phyloP scores from a whole-genome alignment of 2,113 vertebrate genomes.

The Emydura subglobosa region DNA sequence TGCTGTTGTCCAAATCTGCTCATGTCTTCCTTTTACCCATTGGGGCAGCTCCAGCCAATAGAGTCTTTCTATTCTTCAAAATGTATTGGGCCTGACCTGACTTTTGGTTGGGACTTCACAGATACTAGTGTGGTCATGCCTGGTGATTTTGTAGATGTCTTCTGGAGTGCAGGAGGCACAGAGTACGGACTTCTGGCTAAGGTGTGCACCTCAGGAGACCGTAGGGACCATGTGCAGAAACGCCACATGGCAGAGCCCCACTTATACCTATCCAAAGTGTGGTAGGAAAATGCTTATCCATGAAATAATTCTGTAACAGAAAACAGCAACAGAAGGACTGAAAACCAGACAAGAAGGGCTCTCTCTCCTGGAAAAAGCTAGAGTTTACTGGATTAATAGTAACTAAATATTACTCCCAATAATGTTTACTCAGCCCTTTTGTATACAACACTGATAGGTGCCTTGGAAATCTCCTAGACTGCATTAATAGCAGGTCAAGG shows the following conservation, averaged over 20 bases:
- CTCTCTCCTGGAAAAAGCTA: background rate
- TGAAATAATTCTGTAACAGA: background rate
- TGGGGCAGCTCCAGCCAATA: background rate
- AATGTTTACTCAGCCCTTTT: background rate
- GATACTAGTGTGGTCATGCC: background rate
- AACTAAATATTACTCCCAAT: background rate
- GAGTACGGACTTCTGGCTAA: conserved; percentile 8
- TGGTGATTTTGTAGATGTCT: background rate
- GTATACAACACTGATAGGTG: background rate
- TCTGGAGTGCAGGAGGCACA: background rate
- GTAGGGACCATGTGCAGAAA: background rate
- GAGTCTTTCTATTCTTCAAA: background rate
- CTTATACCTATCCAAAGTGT: background rate
- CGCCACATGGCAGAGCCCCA: background rate
- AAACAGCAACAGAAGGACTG: background rate
- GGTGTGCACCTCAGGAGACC: background rate
- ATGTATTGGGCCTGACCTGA: background rate
- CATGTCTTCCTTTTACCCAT: background rate
- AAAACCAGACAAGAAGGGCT: background rate
- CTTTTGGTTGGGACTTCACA: background rate
- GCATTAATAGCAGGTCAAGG: background rate
- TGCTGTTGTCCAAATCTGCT: background rate
- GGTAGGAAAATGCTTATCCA: conserved; percentile 8
- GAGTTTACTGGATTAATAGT: background rate
- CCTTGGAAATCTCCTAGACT: background rate